Conservation (phyloP, 2,888 invertebrate genomes). For the Meiosimyza decipiens region DNA sequence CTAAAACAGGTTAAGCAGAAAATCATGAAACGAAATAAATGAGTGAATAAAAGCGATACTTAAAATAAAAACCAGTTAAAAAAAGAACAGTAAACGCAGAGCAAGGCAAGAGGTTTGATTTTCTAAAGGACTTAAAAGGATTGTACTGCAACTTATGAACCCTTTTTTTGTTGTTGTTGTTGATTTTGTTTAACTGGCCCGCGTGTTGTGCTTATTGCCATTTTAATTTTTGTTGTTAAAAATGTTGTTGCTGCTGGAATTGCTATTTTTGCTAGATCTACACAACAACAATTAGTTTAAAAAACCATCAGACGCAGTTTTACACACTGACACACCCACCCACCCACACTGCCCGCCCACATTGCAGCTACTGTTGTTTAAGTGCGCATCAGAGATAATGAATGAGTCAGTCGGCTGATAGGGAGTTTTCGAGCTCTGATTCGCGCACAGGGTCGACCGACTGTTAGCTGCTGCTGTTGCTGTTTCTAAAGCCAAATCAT, state of each 20-base stretch:
- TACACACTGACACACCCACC: neutral
- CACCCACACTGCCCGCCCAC: neutral
- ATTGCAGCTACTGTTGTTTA: neutral
- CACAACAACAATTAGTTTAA: conserved; percentile 41
- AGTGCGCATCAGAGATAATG: conserved; percentile 18
- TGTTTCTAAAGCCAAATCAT: conserved; percentile 18
- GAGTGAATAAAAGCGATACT: neutral
- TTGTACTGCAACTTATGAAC: neutral
- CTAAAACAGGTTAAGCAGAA: too few relatives aligned
- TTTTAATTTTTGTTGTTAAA: conserved; percentile 6
- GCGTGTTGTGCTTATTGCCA: too few relatives aligned
- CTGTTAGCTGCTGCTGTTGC: too few relatives aligned
- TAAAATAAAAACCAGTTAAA: too few relatives aligned
- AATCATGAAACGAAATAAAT: conserved; percentile 1
- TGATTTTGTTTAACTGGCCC: neutral
- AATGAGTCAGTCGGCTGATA: conserved; percentile 19
- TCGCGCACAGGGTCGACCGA: too few relatives aligned
- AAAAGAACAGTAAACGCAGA: too few relatives aligned
- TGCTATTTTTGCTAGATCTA: conserved; percentile 25
- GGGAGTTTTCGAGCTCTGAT: too few relatives aligned
- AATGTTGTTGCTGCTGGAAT: conserved; percentile 7
- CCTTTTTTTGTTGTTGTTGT: conserved; percentile 5
- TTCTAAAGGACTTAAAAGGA: conserved; percentile 2
- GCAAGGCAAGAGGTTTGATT: too few relatives aligned
- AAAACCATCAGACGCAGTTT: conserved; percentile 28